Percentiles rank a stretch among this genome's conserved stretches.
These are phyloP conservation scores for Sebastes matsubarae DNA, from an alignment of 2,797 vertebrate species.

Conservation along the genomic window DNA sequence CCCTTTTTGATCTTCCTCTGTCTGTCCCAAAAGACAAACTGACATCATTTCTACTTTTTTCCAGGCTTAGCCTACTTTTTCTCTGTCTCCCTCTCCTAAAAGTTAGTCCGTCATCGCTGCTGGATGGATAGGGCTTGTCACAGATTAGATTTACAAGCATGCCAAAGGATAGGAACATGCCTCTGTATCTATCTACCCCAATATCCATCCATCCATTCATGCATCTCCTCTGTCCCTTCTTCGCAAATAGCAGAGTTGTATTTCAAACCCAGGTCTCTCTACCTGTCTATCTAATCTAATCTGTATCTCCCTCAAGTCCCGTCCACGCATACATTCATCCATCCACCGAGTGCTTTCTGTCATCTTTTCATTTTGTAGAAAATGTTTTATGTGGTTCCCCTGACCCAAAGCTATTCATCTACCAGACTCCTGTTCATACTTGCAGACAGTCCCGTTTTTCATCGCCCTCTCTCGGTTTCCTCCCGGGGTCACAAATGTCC, in stretches of 20 bases:
- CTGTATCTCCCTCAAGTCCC: conserved; percentile 3
- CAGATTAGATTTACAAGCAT: conserved; percentile 29
- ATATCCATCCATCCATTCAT: not conserved
- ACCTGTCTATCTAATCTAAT: conserved; percentile 14
- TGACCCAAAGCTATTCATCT: not conserved
- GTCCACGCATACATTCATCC: not conserved
- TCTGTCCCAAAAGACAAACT: not conserved
- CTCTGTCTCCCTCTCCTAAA: not conserved
- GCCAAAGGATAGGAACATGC: conserved; percentile 6
- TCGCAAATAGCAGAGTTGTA: not conserved
- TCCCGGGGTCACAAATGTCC: too few species aligned
- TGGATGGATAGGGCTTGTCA: conserved; percentile 2
- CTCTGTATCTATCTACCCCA: not conserved
- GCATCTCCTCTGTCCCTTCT: not conserved
- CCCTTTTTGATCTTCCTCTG: not conserved
- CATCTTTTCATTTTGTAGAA: conserved; percentile 2
- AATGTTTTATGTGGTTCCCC: not conserved
- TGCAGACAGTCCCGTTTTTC: too few species aligned
- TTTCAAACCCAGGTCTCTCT: conserved; percentile 1
- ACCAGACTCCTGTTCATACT: not conserved
- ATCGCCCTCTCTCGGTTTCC: too few species aligned
- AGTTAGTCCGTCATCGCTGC: not conserved
- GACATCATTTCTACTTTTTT: not conserved
- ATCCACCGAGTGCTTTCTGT: conserved; percentile 7
- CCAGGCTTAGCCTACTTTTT: not conserved